Conservation (phyloP, 2,888 invertebrate species). For the Cryptocephalus moraei region DNA sequence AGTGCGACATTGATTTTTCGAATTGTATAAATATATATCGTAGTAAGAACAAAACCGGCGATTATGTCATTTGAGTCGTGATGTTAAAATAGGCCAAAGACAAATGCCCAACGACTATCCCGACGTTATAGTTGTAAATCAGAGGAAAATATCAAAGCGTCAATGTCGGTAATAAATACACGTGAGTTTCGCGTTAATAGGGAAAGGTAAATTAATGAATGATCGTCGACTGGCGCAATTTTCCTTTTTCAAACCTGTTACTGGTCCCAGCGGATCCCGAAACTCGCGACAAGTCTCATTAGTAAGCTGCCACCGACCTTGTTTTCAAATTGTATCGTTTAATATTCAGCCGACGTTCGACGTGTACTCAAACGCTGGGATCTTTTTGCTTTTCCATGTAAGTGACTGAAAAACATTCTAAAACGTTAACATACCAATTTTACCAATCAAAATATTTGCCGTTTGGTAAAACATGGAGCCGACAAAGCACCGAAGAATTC, state of each 20-base stretch:
- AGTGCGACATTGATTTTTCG: too few species aligned
- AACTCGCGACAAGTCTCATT: not conserved
- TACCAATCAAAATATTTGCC: not conserved
- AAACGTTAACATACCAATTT: not conserved
- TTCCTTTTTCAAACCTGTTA: constrained; percentile 3
- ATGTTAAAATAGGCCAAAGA: constrained; percentile 6
- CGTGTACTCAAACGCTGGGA: not conserved
- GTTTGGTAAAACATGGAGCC: not conserved
- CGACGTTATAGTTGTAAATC: constrained; percentile 5
- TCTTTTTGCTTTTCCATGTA: not conserved
- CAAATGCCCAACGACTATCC: constrained; percentile 4
- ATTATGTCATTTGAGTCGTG: not conserved
- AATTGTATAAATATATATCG: too few species aligned
- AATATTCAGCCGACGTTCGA: not conserved
- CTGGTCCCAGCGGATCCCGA: not conserved
- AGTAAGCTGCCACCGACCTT: not conserved
- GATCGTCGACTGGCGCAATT: not conserved
- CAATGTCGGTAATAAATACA: constrained; percentile 3
- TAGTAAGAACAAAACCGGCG: too few species aligned
- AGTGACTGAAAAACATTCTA: not conserved
- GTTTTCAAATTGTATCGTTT: not conserved
- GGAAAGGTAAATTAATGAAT: not conserved
- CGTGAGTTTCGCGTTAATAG: constrained; percentile 1
- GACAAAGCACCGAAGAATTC: too few species aligned
- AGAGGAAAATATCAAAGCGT: constrained; percentile 4